phyloP scores from a whole-genome alignment of 2,113 vertebrate genomes.

The Oreochromis aureus region DNA sequence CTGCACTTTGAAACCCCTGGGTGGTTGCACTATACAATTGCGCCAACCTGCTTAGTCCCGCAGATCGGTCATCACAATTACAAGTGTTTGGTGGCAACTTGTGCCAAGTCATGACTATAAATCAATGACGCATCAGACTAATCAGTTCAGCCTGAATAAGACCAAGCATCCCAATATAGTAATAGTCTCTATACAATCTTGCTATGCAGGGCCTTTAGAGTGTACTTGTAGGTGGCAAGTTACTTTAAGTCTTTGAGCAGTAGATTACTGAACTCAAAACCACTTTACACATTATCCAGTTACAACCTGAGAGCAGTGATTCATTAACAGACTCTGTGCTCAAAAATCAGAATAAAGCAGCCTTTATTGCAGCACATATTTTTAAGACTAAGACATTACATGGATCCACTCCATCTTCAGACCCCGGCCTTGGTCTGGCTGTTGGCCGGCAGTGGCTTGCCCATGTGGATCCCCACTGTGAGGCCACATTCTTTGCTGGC shows the following conservation, averaged over 20 bases:
- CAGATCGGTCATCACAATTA: neutral
- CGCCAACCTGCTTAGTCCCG: accelerated
- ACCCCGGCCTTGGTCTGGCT: neutral
- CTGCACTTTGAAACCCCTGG: neutral
- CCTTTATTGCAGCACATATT: too few species aligned
- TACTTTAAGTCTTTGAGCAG: neutral
- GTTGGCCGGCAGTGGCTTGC: slow-evolving; percentile 69
- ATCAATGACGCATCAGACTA: neutral
- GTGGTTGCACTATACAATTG: neutral
- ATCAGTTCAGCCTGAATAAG: neutral
- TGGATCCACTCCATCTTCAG: too few species aligned
- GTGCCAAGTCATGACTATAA: neutral
- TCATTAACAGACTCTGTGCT: accelerated
- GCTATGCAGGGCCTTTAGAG: accelerated
- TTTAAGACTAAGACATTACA: too few species aligned
- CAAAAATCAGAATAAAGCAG: neutral
- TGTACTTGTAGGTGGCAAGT: neutral
- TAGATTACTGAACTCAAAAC: neutral
- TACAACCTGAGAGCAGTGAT: neutral
- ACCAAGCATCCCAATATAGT: neutral
- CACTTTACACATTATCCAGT: neutral
- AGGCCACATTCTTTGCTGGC: slow-evolving; percentile 61
- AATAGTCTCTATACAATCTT: neutral
- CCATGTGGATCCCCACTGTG: slow-evolving; percentile 71
- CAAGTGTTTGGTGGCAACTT: accelerated